Evolutionary conservation across 1,140 invertebrate species (phyloP).

Genomic region (Rhopalosiphum maidis): DNA sequence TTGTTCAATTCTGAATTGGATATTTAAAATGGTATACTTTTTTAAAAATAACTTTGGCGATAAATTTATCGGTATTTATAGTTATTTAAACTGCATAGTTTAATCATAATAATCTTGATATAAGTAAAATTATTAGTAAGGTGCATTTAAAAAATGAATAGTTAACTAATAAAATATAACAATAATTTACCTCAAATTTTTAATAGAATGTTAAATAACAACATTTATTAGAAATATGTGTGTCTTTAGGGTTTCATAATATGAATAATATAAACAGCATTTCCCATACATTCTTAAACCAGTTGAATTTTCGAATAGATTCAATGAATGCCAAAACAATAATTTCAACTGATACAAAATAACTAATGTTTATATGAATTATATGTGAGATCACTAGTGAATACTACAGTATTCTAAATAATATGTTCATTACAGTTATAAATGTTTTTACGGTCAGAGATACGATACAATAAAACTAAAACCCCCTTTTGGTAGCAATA

Average conservation of each 20-base stretch:
- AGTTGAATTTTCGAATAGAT: not conserved
- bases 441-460: constrained; percentile 10
- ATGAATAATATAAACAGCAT: not conserved
- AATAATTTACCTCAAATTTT: not conserved
- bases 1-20: not conserved
- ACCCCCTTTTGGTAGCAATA: not conserved
- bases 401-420: not conserved
- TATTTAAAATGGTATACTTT: not conserved
- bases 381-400: not conserved
- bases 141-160: not conserved
- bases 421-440: not conserved
- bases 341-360: not conserved
- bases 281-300: not conserved
- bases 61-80: not conserved
- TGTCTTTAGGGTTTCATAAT: not conserved
- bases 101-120: not conserved
- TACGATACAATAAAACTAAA: not conserved
- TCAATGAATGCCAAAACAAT: not conserved
- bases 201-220: not conserved
- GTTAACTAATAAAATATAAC: not conserved
- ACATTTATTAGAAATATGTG: not conserved
- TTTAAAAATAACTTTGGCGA: not conserved
- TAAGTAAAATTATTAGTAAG: not conserved
- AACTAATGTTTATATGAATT: not conserved
- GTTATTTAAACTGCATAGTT: not conserved